Percentiles rank a stretch among this genome's conserved stretches.
Conservation (phyloP, 2,113 vertebrate genomes). For the Leucoraja erinaceus region DNA sequence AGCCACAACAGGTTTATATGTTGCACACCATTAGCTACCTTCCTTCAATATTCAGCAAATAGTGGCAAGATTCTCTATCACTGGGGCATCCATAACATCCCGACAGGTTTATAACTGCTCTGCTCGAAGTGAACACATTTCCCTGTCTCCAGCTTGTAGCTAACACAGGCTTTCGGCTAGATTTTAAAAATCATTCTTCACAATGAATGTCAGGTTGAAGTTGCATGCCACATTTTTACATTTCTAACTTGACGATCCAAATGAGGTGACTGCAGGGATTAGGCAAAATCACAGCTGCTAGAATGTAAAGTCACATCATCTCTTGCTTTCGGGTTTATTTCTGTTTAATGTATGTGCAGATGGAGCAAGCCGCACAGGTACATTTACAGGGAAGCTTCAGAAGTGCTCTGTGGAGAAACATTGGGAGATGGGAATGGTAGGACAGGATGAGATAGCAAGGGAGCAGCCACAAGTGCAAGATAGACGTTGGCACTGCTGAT, state of each 20-base stretch:
- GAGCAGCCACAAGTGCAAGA: not conserved
- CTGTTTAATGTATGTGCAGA: not conserved
- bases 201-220: not conserved
- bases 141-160: constrained; percentile 47
- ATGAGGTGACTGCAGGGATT: not conserved
- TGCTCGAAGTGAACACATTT: constrained; percentile 51
- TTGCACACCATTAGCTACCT: constrained; percentile 60
- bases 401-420: no score
- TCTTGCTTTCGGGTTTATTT: not conserved
- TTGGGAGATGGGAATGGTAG: not conserved
- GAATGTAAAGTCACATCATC: not conserved
- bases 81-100: constrained; percentile 56
- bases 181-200: constrained; percentile 26
- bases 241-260: constrained; percentile 9
- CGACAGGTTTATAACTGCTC: constrained; percentile 63
- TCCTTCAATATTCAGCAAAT: constrained; percentile 60
- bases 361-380: not conserved
- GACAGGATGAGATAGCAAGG: not conserved
- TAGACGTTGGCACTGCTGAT: no score
- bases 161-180: constrained; percentile 45
- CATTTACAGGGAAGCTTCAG: not conserved
- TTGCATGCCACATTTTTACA: not conserved
- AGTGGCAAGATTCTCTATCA: constrained; percentile 54
- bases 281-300: not conserved
- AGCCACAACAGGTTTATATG: constrained; percentile 54